These are phyloP conservation scores for Crepidodera aurea DNA, from an alignment of 2,888 invertebrate genomes.

Conservation along the genomic window DNA sequence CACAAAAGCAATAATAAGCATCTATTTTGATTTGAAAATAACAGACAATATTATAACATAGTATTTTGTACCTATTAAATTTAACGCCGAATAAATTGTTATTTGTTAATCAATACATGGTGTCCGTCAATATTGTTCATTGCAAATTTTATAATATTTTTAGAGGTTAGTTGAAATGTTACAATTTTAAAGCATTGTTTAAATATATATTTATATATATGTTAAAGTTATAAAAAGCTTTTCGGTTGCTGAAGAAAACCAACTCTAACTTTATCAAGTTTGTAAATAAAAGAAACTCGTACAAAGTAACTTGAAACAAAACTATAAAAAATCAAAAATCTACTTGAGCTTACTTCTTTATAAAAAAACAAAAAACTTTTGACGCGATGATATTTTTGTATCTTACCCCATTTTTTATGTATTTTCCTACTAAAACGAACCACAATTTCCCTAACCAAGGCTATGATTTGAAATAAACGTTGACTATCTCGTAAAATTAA, in stretches of 20 bases:
- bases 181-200: neutral
- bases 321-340: slow-evolving; percentile 30
- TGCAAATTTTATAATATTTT: slow-evolving; percentile 46
- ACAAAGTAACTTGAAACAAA: slow-evolving; percentile 28
- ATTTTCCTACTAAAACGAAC: slow-evolving; percentile 23
- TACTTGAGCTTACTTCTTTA: slow-evolving; percentile 23
- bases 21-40: slow-evolving; percentile 31
- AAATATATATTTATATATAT: slow-evolving; percentile 27
- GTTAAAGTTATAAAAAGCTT: slow-evolving; percentile 28
- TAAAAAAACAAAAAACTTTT: neutral
- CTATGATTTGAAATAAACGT: slow-evolving; percentile 10
- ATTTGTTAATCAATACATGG: slow-evolving; percentile 38
- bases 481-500: slow-evolving; percentile 43
- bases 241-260: slow-evolving; percentile 32
- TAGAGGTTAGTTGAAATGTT: slow-evolving; percentile 48
- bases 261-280: slow-evolving; percentile 22
- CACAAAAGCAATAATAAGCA: slow-evolving; percentile 41
- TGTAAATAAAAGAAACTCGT: slow-evolving; percentile 33
- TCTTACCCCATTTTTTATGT: slow-evolving; percentile 19
- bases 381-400: slow-evolving; percentile 32
- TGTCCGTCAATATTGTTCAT: slow-evolving; percentile 32
- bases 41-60: slow-evolving; percentile 45
- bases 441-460: slow-evolving; percentile 13
- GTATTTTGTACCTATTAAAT: slow-evolving; percentile 33
- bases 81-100: slow-evolving; percentile 45